phyloP scores from a whole-genome alignment of 2,888 invertebrate genomes.

The Therioaphis trifolii region DNA sequence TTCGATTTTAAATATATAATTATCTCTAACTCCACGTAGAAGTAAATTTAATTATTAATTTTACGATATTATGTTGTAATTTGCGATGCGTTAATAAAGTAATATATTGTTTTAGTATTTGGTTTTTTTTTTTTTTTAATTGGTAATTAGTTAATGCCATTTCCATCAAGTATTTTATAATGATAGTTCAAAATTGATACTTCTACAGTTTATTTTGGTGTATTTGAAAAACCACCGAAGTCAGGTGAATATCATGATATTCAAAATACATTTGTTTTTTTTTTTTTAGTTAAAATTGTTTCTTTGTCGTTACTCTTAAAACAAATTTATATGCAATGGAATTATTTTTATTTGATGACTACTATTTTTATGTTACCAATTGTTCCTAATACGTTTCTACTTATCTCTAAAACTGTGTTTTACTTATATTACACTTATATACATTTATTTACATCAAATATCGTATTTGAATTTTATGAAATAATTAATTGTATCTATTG shows the following conservation, averaged over 20 bases:
- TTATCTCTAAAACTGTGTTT: too few species aligned
- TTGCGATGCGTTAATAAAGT: not conserved
- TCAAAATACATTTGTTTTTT: not conserved
- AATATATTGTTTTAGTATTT: not conserved
- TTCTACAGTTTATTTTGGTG: slow-evolving; percentile 5
- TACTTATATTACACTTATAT: not conserved
- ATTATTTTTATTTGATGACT: not conserved
- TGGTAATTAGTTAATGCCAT: not conserved
- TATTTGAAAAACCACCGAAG: not conserved
- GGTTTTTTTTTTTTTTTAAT: not conserved
- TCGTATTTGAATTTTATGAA: not conserved
- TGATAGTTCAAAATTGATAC: slow-evolving; percentile 25
- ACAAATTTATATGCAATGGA: not conserved
- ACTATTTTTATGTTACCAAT: not conserved
- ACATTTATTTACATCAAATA: not conserved
- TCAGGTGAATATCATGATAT: slow-evolving; percentile 25
- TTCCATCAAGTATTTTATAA: not conserved
- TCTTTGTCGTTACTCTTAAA: not conserved
- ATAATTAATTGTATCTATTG: not conserved
- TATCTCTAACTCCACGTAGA: not conserved
- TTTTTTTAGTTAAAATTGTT: not conserved
- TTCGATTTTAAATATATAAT: slow-evolving; percentile 1
- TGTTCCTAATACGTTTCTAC: not conserved
- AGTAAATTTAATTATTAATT: not conserved
- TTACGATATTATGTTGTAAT: not conserved